Evolutionary conservation across 2,888 invertebrate genomes (phyloP).

Genomic region (Steromphala cineraria): DNA sequence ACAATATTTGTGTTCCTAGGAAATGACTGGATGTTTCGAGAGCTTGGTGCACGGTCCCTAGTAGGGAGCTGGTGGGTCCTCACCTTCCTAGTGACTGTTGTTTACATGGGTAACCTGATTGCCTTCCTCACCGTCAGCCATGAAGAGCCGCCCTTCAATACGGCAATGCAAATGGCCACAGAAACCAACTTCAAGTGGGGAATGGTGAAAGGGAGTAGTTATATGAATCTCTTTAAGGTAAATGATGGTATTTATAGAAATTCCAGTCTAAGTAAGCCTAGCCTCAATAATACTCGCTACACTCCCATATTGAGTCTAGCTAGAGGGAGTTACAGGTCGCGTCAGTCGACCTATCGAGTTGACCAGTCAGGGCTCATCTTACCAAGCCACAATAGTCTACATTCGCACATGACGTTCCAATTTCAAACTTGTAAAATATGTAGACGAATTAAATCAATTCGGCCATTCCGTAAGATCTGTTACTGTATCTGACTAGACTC

Average conservation of each 20-base stretch:
- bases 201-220: neutral
- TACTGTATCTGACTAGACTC: too few relatives aligned
- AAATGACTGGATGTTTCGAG: neutral
- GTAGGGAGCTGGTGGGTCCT: neutral
- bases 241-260: too few relatives aligned
- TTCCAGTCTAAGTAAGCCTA: too few relatives aligned
- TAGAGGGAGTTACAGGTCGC: too few relatives aligned
- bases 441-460: neutral
- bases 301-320: too few relatives aligned
- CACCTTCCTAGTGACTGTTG: neutral
- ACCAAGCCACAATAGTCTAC: too few relatives aligned
- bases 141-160: neutral
- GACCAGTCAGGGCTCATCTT: too few relatives aligned
- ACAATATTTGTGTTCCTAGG: neutral
- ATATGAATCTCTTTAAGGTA: neutral
- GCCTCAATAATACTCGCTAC: too few relatives aligned
- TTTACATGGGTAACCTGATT: neutral
- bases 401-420: too few relatives aligned
- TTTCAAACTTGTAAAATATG: too few relatives aligned
- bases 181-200: constrained; percentile 1
- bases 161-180: neutral
- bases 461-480: neutral
- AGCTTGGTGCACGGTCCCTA: neutral
- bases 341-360: too few relatives aligned
- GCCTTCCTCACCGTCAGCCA: constrained; percentile 4